Evolutionary conservation across 2,888 invertebrate genomes (phyloP).

Genomic region (Marronus borbonicus): DNA sequence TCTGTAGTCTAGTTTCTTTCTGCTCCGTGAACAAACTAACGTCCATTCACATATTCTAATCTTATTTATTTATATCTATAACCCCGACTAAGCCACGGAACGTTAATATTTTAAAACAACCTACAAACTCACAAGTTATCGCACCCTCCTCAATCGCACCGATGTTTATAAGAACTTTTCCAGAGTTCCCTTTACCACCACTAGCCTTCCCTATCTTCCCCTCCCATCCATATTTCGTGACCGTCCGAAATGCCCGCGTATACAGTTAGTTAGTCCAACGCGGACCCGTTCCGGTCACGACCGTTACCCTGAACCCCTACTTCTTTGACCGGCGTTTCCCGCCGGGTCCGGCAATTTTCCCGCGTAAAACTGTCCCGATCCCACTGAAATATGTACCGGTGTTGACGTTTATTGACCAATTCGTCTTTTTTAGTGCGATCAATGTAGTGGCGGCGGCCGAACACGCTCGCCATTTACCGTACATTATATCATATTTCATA

Average conservation of each 20-base stretch:
- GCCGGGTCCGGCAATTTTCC: conserved; percentile 27
- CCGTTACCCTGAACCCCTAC: neutral
- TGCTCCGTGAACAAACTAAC: neutral
- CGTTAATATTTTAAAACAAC: conserved; percentile 32
- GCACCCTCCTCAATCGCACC: neutral
- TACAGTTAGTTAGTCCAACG: no score
- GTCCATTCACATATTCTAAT: no score
- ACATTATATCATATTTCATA: conserved; percentile 24
- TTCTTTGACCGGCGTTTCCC: neutral
- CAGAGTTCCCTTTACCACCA: neutral
- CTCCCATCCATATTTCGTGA: conserved; percentile 9
- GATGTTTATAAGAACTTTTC: conserved; percentile 23
- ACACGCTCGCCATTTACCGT: conserved; percentile 8
- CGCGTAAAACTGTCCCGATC: conserved; percentile 40
- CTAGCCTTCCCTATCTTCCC: no score
- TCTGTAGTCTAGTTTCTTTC: neutral
- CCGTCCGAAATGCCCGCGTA: conserved; percentile 1
- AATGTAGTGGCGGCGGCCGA: neutral
- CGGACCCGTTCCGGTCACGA: no score
- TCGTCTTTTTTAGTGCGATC: conserved; percentile 30
- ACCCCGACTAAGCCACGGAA: neutral
- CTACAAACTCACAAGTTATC: neutral
- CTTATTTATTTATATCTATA: no score
- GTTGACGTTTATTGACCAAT: conserved; percentile 46
- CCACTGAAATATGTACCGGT: conserved; percentile 41